Evolutionary conservation across 2,113 vertebrate genomes (phyloP), one percentile per base, ranked within the genome.

Genomic region (Dipodomys stephensi): DNA sequence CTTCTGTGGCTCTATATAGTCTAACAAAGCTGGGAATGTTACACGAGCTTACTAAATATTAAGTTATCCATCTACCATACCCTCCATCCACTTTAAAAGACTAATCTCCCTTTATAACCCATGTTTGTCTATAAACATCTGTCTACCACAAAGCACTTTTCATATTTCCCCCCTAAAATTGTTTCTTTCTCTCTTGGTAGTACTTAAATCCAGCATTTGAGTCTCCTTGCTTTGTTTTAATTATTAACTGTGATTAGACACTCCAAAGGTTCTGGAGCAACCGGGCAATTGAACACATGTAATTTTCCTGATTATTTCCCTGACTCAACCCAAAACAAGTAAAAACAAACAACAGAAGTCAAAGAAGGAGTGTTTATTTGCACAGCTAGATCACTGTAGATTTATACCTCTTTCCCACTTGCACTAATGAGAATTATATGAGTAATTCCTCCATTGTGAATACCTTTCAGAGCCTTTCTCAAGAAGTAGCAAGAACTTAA

Each of bases 271-370:
- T 96, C 95, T 96, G 94, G 96, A 96, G 74, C 93, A 94, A 87
- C 82, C 3, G 32, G 77, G 76, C 95, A 91, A 97, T 73, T 97
- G 97, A 98, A 97, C 96, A 87, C 2, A 2, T 90, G 80, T 96
- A 97, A 97, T 97, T 97, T 97, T 80, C 94, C 95, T 97, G 93
- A 96, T 97, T 98, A 97, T 96, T 97, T 97, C 93, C 87, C 94
- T 98, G 97, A 96, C 96, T 98, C 81, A 97, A 86, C 93, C 84
- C 3, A 25, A 94, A 97, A 92, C 72, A 80, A 96, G 95, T 49
- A 96, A 91, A 97, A 98, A 96, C 83, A 98, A 97, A 96, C 60
- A 94, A 64, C 95, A 95, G 94, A 96, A 77, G 71, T 90, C 88
- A 90, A 22, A 87, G 68, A 65, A 94, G 53, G 72, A 49, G 32